phyloP scores from a whole-genome alignment of 2,113 vertebrate species.

The Rhinoderma darwinii region DNA sequence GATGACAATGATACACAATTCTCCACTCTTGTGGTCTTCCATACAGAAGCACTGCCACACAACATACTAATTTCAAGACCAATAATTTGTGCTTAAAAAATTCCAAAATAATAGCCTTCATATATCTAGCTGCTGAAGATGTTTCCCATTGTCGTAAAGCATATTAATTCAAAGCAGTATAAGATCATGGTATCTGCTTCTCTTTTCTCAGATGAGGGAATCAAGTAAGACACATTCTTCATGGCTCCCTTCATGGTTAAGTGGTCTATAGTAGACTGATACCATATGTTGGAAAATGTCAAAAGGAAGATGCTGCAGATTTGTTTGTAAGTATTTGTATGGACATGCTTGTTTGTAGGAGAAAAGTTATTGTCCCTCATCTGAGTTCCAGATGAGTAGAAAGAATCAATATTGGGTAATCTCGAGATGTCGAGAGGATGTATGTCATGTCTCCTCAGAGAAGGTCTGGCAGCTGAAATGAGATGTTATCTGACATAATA shows the following conservation, averaged over 20 bases:
- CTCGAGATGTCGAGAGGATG: neutral
- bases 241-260: conserved; percentile 25
- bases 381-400: conserved; percentile 30
- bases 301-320: neutral
- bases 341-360: conserved; percentile 22
- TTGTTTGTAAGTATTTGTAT: conserved; percentile 1
- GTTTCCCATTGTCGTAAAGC: neutral
- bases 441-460: conserved; percentile 19
- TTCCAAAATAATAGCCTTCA: neutral
- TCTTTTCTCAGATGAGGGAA: conserved; percentile 15
- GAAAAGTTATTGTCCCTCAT: neutral
- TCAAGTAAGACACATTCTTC: conserved; percentile 9
- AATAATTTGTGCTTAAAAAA: neutral
- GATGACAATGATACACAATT: neutral
- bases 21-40: neutral
- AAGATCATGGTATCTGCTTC: neutral
- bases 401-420: conserved; percentile 2
- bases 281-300: conserved; percentile 28
- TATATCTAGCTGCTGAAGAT: neutral
- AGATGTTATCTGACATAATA: conserved; percentile 20
- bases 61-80: neutral
- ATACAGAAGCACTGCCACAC: neutral
- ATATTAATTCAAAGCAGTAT: neutral
- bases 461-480: neutral
- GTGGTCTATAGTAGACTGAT: conserved; percentile 37